Evolutionary conservation across 2,797 vertebrate species (phyloP).

Genomic region (Lutra lutra): DNA sequence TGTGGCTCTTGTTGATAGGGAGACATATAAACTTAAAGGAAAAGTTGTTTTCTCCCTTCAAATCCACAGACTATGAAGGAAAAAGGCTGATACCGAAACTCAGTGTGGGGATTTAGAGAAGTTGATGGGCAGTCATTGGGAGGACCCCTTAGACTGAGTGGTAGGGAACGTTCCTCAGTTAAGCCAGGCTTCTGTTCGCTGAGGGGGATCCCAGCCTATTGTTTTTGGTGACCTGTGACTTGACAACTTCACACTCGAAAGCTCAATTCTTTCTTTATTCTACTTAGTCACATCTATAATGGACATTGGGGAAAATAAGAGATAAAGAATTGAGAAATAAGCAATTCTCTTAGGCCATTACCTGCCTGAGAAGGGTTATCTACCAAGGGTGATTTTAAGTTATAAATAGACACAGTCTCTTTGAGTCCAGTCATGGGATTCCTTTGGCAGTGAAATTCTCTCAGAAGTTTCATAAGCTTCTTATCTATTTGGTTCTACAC

Average conservation of each 20-base stretch:
- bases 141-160: neutral
- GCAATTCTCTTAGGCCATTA: neutral
- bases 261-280: neutral
- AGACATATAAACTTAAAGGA: neutral
- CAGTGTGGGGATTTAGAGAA: neutral
- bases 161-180: accelerated
- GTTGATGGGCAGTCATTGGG: neutral
- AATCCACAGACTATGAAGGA: neutral
- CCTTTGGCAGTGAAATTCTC: neutral
- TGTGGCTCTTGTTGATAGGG: neutral
- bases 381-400: neutral
- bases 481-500: neutral
- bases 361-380: neutral
- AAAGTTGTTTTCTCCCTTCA: neutral
- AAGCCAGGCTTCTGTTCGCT: neutral
- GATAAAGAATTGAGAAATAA: neutral
- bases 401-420: neutral
- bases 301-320: neutral
- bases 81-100: neutral
- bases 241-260: neutral
- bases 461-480: neutral
- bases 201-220: neutral
- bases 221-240: neutral
- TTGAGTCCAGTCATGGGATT: neutral
- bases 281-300: neutral